A percentile compares a stretch with the other conserved stretches of the same genome.
phyloP scores from a whole-genome alignment of 1,140 invertebrate genomes.

The Papilio dardanus region DNA sequence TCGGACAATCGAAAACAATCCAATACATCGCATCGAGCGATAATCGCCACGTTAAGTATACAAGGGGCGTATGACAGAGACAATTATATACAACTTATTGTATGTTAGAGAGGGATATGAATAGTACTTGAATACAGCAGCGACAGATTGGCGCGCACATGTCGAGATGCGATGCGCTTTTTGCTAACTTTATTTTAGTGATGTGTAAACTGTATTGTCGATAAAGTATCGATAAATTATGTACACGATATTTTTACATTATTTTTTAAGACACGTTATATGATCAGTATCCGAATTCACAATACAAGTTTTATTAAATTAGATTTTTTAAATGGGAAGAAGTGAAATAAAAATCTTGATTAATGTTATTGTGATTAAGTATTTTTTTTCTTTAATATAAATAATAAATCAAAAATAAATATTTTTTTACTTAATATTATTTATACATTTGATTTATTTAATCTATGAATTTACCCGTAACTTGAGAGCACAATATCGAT shows the following conservation, averaged over 20 bases:
- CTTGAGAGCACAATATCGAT: not conserved
- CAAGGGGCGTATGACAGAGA: constrained; percentile 58
- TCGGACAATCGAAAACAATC: constrained; percentile 73
- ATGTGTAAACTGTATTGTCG: constrained; percentile 30
- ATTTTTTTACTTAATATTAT: too few relatives aligned
- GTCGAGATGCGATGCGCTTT: constrained; percentile 78
- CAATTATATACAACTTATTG: not conserved
- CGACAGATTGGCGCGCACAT: constrained; percentile 81
- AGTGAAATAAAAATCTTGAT: too few relatives aligned
- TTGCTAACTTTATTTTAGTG: constrained; percentile 65
- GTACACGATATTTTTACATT: not conserved
- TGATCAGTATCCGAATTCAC: too few relatives aligned
- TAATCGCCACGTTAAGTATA: constrained; percentile 75
- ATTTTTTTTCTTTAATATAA: too few relatives aligned
- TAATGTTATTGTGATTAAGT: too few relatives aligned
- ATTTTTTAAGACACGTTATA: too few relatives aligned
- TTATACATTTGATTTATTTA: too few relatives aligned
- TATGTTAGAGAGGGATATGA: constrained; percentile 44
- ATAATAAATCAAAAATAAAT: too few relatives aligned
- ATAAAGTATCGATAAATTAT: constrained; percentile 42
- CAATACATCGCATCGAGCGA: constrained; percentile 64
- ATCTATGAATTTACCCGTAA: constrained; percentile 19
- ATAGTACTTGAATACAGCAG: constrained; percentile 57
- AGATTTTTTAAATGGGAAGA: too few relatives aligned
- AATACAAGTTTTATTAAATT: too few relatives aligned